Percentiles rank a stretch among this genome's conserved stretches.
These are phyloP conservation scores for Ascidia mentula DNA, from an alignment of 23 tunicate genomes.

Conservation along the genomic window DNA sequence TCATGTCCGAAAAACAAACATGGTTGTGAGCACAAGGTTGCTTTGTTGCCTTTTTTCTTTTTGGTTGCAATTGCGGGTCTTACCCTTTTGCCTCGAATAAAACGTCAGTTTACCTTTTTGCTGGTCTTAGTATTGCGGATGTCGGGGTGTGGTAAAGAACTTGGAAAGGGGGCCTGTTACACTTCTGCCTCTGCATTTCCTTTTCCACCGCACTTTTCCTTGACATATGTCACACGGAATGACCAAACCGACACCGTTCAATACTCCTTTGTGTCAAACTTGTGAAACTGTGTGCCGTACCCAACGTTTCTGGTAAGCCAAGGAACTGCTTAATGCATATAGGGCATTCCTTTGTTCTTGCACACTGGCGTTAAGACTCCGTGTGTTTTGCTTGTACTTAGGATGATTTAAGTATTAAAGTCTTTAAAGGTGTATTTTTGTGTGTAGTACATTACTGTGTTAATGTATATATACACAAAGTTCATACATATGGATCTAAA, in stretches of 20 bases:
- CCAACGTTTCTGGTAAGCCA: not conserved
- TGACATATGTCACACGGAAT: conserved; percentile 5
- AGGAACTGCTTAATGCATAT: no score
- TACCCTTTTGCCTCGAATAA: not conserved
- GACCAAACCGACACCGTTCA: conserved; percentile 8
- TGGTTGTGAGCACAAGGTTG: not conserved
- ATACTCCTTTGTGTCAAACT: not conserved
- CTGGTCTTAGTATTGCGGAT: conserved; percentile 11
- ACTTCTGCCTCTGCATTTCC: conserved; percentile 2
- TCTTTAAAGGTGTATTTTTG: no score
- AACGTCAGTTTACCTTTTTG: conserved; percentile 1
- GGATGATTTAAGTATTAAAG: no score
- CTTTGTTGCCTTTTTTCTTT: not conserved
- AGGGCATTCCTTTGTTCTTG: no score
- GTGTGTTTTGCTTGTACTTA: no score
- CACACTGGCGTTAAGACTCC: no score
- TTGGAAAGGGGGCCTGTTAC: conserved; percentile 11
- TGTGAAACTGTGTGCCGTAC: not conserved
- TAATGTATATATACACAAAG: no score
- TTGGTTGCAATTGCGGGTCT: not conserved
- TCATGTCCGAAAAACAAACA: not conserved
- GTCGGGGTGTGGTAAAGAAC: conserved; percentile 14
- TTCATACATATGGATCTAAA: no score
- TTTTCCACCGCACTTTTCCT: not conserved
- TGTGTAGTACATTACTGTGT: no score